A percentile compares a stretch with the other conserved stretches of the same genome.
These are phyloP conservation scores for Isurus oxyrinchus DNA, from an alignment of 2,113 vertebrate genomes.

Conservation along the genomic window DNA sequence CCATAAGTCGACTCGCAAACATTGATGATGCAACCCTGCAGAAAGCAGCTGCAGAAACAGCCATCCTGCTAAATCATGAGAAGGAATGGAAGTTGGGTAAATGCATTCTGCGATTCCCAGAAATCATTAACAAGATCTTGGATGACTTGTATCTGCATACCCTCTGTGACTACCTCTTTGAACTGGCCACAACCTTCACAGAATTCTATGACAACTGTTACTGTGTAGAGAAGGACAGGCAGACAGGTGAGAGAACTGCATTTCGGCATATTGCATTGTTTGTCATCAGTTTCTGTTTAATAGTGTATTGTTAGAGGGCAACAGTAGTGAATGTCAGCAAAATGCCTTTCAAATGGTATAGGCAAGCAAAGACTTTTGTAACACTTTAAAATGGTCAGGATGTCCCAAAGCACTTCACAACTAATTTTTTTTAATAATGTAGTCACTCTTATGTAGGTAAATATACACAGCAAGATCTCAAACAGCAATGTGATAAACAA, in stretches of 20 bases:
- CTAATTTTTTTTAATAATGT: too few relatives aligned
- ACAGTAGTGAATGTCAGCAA: background rate
- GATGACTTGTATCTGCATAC: constrained; percentile 88
- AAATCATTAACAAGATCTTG: constrained; percentile 87
- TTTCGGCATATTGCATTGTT: background rate
- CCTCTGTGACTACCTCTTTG: constrained; percentile 90
- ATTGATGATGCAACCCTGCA: constrained; percentile 68
- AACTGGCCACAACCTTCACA: constrained; percentile 92
- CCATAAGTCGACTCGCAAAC: constrained; percentile 83
- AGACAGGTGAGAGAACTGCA: constrained; percentile 66
- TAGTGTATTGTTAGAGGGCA: background rate
- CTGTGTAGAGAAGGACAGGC: constrained; percentile 91
- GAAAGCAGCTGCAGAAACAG: constrained; percentile 68
- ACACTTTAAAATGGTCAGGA: background rate
- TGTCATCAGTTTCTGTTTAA: background rate
- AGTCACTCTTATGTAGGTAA: background rate
- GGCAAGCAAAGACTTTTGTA: background rate
- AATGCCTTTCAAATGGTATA: background rate
- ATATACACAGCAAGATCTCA: background rate
- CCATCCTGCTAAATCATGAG: constrained; percentile 80
- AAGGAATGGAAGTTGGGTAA: constrained; percentile 95
- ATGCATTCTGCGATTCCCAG: constrained; percentile 86
- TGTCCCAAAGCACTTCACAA: background rate
- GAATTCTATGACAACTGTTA: constrained; percentile 99
- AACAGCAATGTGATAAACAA: background rate